Conservation (phyloP, 2,888 invertebrate genomes). For the Silvanus unidentatus region DNA sequence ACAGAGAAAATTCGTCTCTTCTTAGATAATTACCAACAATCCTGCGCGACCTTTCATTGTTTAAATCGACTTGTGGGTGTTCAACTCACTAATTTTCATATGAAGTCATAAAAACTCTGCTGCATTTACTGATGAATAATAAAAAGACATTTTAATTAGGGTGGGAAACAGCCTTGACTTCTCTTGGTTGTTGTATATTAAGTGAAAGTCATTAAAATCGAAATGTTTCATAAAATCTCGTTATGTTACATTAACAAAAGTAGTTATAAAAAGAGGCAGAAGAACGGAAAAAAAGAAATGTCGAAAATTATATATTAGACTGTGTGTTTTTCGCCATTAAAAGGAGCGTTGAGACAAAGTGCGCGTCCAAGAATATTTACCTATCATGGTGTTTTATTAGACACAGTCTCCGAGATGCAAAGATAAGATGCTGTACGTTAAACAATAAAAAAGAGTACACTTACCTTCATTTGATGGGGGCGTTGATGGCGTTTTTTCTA, state of each 20-base stretch:
- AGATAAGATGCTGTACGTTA: conserved; percentile 1
- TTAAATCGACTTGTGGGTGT: too few species aligned
- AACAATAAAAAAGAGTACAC: conserved; percentile 31
- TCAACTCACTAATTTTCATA: too few species aligned
- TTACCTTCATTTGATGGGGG: conserved; percentile 66
- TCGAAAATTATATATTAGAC: conserved; percentile 27
- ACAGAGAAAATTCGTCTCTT: too few species aligned
- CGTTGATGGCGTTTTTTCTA: conserved; percentile 74
- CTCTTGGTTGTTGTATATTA: conserved; percentile 1
- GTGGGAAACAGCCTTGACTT: conserved; percentile 11
- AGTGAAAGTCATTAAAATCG: conserved; percentile 20
- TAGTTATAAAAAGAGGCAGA: conserved; percentile 11
- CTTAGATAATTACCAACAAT: too few species aligned
- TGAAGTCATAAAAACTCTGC: too few species aligned
- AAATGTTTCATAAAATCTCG: conserved; percentile 24
- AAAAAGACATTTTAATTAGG: conserved; percentile 17
- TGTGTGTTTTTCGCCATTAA: conserved; percentile 25
- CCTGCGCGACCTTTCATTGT: too few species aligned
- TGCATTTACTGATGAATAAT: background rate
- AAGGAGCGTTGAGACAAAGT: conserved; percentile 8
- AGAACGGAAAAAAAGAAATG: conserved; percentile 15
- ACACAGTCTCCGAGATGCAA: conserved; percentile 1
- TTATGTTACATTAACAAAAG: conserved; percentile 26
- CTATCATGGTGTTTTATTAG: conserved; percentile 2
- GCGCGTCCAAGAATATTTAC: background rate